A percentile compares a stretch with the other conserved stretches of the same genome.
phyloP scores from a whole-genome alignment of 2,113 vertebrate species.

The Eurystomus gularis region DNA sequence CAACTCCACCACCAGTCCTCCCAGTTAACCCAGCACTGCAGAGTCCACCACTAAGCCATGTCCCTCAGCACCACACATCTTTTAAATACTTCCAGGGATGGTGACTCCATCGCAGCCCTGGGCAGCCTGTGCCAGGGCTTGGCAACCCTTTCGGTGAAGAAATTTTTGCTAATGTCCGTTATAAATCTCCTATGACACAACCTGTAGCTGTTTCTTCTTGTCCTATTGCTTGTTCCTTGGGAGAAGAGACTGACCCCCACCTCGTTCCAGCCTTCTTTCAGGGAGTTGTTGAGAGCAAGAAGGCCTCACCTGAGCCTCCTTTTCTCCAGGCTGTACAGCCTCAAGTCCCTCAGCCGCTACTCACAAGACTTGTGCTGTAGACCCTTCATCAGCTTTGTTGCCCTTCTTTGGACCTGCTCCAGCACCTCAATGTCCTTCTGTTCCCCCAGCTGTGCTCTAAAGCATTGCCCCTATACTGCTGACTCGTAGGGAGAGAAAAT shows the following conservation, averaged over 20 bases:
- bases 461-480: background rate
- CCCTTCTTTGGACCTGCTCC: no score
- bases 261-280: background rate
- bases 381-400: background rate
- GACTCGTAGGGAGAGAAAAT: background rate
- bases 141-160: background rate
- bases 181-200: background rate
- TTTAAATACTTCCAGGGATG: background rate
- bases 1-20: no score
- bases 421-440: background rate
- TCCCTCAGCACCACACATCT: background rate
- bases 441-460: background rate
- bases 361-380: background rate
- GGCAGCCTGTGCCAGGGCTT: background rate
- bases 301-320: background rate
- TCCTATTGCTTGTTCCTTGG: background rate
- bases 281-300: background rate
- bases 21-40: background rate
- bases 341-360: background rate
- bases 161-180: background rate
- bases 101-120: background rate
- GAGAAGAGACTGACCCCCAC: background rate
- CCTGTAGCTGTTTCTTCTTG: background rate
- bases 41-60: background rate
- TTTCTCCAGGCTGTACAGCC: background rate